These are phyloP conservation scores for Luscinia megarhynchos DNA, from an alignment of 2,797 vertebrate species.

Conservation along the genomic window DNA sequence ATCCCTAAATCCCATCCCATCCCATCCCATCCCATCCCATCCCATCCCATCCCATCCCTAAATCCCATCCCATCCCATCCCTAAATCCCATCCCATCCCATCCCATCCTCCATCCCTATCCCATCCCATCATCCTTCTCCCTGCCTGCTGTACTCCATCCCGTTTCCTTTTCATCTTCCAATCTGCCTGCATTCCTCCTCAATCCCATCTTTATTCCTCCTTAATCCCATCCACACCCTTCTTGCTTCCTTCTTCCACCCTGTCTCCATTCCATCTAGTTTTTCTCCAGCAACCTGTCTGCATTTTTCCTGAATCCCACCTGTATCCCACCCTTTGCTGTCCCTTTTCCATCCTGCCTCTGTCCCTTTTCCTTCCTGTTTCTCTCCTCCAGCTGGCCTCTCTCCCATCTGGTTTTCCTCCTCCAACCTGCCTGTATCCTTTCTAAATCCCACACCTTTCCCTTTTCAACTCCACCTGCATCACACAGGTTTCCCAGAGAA, in stretches of 20 bases:
- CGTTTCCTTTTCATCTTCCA: fast-evolving
- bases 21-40: not conserved
- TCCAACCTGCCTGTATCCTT: not conserved
- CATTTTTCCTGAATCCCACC: not conserved
- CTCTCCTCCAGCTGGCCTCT: not conserved
- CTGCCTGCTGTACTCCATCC: fast-evolving
- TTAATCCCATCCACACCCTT: not conserved
- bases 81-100: too few species aligned
- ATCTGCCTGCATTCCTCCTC: not conserved
- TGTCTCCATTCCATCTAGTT: not conserved
- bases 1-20: too few species aligned
- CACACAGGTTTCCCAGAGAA: not conserved
- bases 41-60: too few species aligned
- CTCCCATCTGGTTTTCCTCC: not conserved
- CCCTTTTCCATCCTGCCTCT: not conserved
- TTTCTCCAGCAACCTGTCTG: not conserved
- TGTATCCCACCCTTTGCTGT: not conserved
- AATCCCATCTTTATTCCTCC: not conserved
- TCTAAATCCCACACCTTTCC: not conserved
- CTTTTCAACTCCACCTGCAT: not conserved
- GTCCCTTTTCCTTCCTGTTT: not conserved
- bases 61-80: too few species aligned
- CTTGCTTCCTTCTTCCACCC: not conserved
- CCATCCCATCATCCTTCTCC: too few species aligned
- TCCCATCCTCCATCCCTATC: too few species aligned